phyloP scores from a whole-genome alignment of 2,113 vertebrate species.

The Melanostigma gelatinosum region DNA sequence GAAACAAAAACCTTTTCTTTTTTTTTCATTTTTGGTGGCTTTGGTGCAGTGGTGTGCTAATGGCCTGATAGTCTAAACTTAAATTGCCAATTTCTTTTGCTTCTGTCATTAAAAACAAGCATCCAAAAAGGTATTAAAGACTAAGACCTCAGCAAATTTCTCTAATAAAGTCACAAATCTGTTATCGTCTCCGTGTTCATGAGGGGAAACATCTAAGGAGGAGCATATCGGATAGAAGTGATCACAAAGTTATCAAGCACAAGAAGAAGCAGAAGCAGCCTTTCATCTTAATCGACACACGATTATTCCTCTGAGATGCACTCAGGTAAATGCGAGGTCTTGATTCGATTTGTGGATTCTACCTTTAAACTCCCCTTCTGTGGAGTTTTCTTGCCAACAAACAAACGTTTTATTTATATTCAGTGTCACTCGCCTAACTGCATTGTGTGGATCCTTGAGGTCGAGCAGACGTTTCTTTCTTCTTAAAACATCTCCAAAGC shows the following conservation, averaged over 20 bases:
- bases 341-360: constrained; percentile 15
- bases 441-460: background rate
- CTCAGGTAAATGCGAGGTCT: constrained; percentile 6
- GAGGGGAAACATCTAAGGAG: background rate
- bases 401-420: background rate
- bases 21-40: background rate
- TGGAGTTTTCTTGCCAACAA: constrained; percentile 16
- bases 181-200: background rate
- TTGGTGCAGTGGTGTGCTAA: background rate
- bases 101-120: background rate
- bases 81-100: background rate
- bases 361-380: background rate
- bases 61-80: background rate
- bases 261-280: background rate
- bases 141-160: background rate
- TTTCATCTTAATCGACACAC: background rate
- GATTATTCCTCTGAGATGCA: background rate
- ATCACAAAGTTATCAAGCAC: constrained; percentile 13
- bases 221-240: background rate
- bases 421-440: background rate
- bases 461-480: background rate
- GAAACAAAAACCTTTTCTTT: background rate
- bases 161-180: constrained; percentile 5
- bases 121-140: background rate
- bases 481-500: background rate